Base-by-base conservation (phyloP, 2,888 invertebrate genomes). In the Steinernema hermaphroditum region DNA sequence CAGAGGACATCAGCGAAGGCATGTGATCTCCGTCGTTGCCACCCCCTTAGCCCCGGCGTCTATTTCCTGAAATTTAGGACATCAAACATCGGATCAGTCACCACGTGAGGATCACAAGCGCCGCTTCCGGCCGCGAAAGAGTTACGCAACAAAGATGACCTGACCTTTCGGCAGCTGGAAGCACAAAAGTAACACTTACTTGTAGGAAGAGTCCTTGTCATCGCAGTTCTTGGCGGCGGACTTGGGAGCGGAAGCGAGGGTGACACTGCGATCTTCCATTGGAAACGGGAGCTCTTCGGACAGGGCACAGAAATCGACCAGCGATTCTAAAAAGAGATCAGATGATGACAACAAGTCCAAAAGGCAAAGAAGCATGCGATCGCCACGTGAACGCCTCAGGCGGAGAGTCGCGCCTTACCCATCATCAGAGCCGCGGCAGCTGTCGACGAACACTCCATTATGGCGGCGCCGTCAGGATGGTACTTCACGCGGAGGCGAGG, bases 221-320 rank as follows among this genome's bases (percentile, higher is more conserved):
- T 54, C 27, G 24, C 6, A 24, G 54, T 14, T 19, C 16, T 19
- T 8, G 16, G 49, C 6, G 49, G 49, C 27, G 54, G 54, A 27
- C 54, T 54, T 54, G 54, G 27, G 54, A 14, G 54, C 14, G n/a
- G 54, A 54, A 54, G 54, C 22, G 19, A 54, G 54, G 54, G 54
- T 16, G 19, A 54, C 54, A 54, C 54, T 54, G 19, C 54, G 54
- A 54, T 54, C 54, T 54, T 54, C 54, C 54, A 72, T 72, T 49
- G 57, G 27, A n/a, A 71, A 50, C 41, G 71, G 57, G 37, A 49
- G 37, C 70, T 49, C 72, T 49, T 76, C 43, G 57, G 73, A 75
- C 32, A 75, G 62, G 32, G 68, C 70, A 70, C 74, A 68, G 22
- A 74, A 76, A 75, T 75, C 75, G 75, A 75, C 75, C 75, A 75